Evolutionary conservation across 2,888 invertebrate species (phyloP), one percentile per base, ranked within the genome.

Genomic region (Syrphus vitripennis): DNA sequence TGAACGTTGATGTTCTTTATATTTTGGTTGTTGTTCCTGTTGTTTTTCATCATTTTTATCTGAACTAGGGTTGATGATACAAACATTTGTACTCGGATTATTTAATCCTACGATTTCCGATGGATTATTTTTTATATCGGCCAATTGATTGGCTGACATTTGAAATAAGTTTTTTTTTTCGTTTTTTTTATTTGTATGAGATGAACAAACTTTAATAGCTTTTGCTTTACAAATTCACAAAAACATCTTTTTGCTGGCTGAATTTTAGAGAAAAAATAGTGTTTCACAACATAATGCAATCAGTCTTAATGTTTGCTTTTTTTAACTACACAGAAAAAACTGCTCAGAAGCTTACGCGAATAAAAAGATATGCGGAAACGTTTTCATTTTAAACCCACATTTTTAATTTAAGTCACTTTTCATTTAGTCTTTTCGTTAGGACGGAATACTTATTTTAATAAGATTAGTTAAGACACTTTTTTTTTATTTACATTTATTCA

Each of bases 91-190:
- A 53, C 37, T 53, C 34, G 42, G 29, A 7, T 67, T 63, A 59
- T 82, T 77, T 75, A 87, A 87, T 87, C 87, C 79, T 57, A 79
- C 87, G 83, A 48, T 67, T 79, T 83, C 87, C 87, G 87, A 83
- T 87, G 87, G 87, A 87, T 79, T 83, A 48, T 71, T 75, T 61
- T 87, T 63, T 78, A 81, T 83, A 81, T 72, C 87, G 67, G 82
- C 81, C 82, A 87, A 87, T 83, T 87, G 88, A 55, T 89, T 88
- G 88, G 83, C 89, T 83, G 87, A 87, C 87, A 83, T 87, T 83
- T 83, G 87, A 87, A 65, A 71, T 29, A 53, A 50, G 75, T 87
- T 82, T 42, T 55, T 59, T 67, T 57, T 79, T 61, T 29, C 21
- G 26, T 24, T 37, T 40, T 70, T 65, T 63, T 53, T 53, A 24